Evolutionary conservation across 2,888 invertebrate species (phyloP).

Genomic region (Copidosoma aretas): DNA sequence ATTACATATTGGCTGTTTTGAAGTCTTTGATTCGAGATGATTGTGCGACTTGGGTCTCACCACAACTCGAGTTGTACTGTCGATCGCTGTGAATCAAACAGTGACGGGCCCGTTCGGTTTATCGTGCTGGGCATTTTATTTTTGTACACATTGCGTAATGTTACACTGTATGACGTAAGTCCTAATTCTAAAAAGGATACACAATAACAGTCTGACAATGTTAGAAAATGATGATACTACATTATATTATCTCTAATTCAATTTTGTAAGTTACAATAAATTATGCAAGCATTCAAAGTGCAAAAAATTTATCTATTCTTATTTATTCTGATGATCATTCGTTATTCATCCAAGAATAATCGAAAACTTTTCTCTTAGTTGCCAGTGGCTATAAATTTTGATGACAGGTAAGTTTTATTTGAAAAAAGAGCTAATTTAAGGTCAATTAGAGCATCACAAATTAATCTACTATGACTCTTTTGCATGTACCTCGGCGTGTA

Average conservation of each 20-base stretch:
- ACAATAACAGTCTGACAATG: slow-evolving; percentile 9
- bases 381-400: too few relatives aligned
- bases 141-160: slow-evolving; percentile 14
- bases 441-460: too few relatives aligned
- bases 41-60: slow-evolving; percentile 29
- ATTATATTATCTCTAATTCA: slow-evolving; percentile 54
- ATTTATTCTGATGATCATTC: too few relatives aligned
- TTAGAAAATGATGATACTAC: slow-evolving; percentile 9
- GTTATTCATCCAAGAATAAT: too few relatives aligned
- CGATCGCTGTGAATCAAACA: not conserved
- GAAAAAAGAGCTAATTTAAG: too few relatives aligned
- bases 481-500: too few relatives aligned
- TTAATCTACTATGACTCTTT: too few relatives aligned
- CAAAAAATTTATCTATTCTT: not conserved
- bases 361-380: too few relatives aligned
- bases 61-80: slow-evolving; percentile 25
- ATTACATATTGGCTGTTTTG: not conserved
- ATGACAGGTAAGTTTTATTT: too few relatives aligned
- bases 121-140: slow-evolving; percentile 8
- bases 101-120: not conserved
- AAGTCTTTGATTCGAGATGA: slow-evolving; percentile 1
- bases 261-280: slow-evolving; percentile 60
- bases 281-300: slow-evolving; percentile 50
- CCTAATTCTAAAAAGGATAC: slow-evolving; percentile 8
- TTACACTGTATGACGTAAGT: not conserved